phyloP scores from a whole-genome alignment of 2,113 vertebrate genomes.

The Lophius piscatorius region DNA sequence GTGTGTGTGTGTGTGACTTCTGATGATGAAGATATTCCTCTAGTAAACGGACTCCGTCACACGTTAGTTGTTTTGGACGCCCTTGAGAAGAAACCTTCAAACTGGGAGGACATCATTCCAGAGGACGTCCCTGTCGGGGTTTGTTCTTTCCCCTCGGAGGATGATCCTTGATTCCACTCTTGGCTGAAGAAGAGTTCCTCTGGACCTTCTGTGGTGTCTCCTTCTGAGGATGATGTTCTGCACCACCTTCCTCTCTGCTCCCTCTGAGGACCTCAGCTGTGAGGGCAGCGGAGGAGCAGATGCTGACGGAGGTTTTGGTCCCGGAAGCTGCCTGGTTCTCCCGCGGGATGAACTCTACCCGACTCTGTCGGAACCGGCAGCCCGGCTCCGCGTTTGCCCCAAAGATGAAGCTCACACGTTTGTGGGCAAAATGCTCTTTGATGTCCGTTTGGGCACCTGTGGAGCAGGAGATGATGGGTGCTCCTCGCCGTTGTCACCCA shows the following conservation, averaged over 20 bases:
- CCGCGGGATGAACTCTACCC: constrained; percentile 82
- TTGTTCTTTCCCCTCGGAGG: neutral
- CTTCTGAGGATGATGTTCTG: constrained; percentile 76
- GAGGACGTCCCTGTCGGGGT: too few species aligned
- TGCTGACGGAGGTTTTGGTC: constrained; percentile 30
- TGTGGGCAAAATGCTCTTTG: constrained; percentile 78
- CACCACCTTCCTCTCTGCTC: constrained; percentile 79
- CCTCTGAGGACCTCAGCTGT: constrained; percentile 71
- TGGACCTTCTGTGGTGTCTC: neutral
- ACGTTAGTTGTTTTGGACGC: neutral
- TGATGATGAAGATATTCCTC: constrained; percentile 24
- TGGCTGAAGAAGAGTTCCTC: neutral
- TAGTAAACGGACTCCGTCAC: constrained; percentile 16
- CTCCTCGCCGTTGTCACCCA: constrained; percentile 56
- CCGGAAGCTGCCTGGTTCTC: constrained; percentile 82
- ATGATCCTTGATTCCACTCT: neutral
- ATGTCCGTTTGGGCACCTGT: constrained; percentile 69
- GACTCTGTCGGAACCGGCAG: constrained; percentile 58
- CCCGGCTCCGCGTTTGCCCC: constrained; percentile 60
- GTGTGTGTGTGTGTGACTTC: constrained; percentile 1
- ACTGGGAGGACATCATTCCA: too few species aligned
- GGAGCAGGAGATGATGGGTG: constrained; percentile 20
- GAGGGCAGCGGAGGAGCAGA: constrained; percentile 42
- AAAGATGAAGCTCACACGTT: constrained; percentile 64
- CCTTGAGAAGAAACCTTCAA: too few species aligned